Conservation (phyloP, 2,888 invertebrate species). For the Euzetes globulus region DNA sequence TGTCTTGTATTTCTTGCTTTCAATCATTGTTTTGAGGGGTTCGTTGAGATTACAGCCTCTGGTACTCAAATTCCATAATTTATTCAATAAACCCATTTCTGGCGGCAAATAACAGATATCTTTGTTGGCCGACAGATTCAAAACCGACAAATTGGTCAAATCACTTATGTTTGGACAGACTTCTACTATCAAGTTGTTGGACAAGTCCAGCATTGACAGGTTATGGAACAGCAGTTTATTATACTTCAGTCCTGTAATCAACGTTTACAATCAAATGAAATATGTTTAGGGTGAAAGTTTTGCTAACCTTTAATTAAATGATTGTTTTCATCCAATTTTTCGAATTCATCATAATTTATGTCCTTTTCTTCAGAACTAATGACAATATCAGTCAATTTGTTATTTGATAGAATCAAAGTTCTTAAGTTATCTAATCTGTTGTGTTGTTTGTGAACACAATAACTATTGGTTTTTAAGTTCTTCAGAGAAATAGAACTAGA, state of each 20-base stretch:
- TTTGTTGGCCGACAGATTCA: conserved; percentile 80
- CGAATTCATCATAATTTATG: conserved; percentile 53
- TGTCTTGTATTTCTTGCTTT: conserved; percentile 82
- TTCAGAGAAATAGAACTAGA: neutral
- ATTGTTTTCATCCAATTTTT: conserved; percentile 25
- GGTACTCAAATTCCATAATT: conserved; percentile 94
- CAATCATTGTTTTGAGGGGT: conserved; percentile 81
- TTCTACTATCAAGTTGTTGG: conserved; percentile 69
- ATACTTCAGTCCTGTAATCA: conserved; percentile 33
- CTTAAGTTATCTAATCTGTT: conserved; percentile 69
- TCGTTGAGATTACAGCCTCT: conserved; percentile 79
- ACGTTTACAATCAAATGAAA: too few species aligned
- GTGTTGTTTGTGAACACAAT: conserved; percentile 73
- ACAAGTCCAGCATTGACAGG: conserved; percentile 88
- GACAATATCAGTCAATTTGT: conserved; percentile 56
- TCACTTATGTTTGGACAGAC: conserved; percentile 78
- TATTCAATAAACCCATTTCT: conserved; percentile 83
- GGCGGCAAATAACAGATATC: conserved; percentile 83
- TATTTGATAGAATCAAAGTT: conserved; percentile 76
- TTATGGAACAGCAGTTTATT: conserved; percentile 71
- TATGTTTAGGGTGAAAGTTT: too few species aligned
- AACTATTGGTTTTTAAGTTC: neutral
- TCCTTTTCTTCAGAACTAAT: conserved; percentile 53
- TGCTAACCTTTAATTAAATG: conserved; percentile 1
- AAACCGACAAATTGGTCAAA: conserved; percentile 76